Evolutionary conservation across 2,797 vertebrate species (phyloP), one percentile per base, ranked within the genome.

Genomic region (Falco peregrinus): DNA sequence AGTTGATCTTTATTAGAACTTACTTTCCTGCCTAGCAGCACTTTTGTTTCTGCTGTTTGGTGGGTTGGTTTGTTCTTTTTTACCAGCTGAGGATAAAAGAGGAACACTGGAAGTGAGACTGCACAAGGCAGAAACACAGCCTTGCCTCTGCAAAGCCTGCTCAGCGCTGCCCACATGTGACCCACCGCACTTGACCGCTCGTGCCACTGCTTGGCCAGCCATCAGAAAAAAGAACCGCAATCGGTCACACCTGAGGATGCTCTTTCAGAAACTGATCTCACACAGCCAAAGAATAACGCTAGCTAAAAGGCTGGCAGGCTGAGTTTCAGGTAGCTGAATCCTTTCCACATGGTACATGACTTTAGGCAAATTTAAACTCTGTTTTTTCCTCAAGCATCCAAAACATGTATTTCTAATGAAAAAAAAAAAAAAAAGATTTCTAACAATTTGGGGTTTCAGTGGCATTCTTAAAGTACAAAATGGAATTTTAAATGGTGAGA

Each of bases 1-100:
- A 79, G 86, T 47, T 86, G 85, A 92, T 73, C 59, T 76, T 84
- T 63, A 73, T 56, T 84, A 73, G 50, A 84, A 45, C 18, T 82
- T 61, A 28, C 43, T 92, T 89, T 93, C 88, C 88, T 78, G 83
- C 33, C 77, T n/a, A 65, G 73, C 37, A 88, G 70, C 25, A n/a
- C 2, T 92, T 84, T 48, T 63, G 10, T 60, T 91, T 86, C 76
- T 84, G 65, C 33, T 68, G 24, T 90, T 92, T 59, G 20, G 24
- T 57, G 54, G 31, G 45, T 35, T 76, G 20, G 11, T 65, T 70
- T 21, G 5, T 5, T 18, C 22, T 63, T 71, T 90, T 89, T 50
- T 19, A 45, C n/a, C 50, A 86, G 51, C 43, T 31, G 6, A 6
- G n/a, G 17, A 67, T 73, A 56, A 51, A 82, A 93, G 33, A 59